phyloP scores from a whole-genome alignment of 2,113 vertebrate species.

The Chinchilla lanigera region DNA sequence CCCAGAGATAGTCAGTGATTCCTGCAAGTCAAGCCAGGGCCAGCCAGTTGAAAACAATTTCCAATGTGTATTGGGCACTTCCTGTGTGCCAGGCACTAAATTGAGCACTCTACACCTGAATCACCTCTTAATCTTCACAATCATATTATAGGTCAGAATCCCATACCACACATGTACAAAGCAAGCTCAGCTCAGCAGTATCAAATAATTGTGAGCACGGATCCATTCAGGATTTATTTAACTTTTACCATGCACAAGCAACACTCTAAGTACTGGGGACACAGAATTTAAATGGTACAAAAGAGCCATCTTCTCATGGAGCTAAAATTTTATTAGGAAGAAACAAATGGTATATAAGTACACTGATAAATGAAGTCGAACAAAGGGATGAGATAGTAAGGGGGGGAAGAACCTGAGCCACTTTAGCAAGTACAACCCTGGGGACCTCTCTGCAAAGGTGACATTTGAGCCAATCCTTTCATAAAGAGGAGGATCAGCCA shows the following conservation, averaged over 20 bases:
- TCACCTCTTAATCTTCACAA: neutral
- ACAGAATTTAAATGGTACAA: neutral
- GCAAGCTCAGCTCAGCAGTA: neutral
- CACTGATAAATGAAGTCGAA: neutral
- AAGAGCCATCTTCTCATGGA: neutral
- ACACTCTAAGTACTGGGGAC: neutral
- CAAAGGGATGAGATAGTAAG: neutral
- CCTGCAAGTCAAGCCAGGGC: neutral
- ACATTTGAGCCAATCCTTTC: neutral
- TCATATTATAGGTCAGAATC: neutral
- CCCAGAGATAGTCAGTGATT: neutral
- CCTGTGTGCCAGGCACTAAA: neutral
- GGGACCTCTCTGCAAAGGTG: neutral
- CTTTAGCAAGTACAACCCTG: fast-evolving
- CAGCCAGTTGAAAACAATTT: neutral
- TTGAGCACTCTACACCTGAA: neutral
- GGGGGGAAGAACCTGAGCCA: neutral
- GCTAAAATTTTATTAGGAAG: neutral
- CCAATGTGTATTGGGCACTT: neutral
- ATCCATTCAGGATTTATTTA: neutral
- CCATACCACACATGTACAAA: neutral
- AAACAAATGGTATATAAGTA: neutral
- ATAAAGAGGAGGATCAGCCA: neutral
- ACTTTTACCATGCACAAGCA: neutral
- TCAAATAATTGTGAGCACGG: neutral